Conservation (phyloP, 92 coral and sea anemone genomes). For the Chrysogorgia sp. region DNA sequence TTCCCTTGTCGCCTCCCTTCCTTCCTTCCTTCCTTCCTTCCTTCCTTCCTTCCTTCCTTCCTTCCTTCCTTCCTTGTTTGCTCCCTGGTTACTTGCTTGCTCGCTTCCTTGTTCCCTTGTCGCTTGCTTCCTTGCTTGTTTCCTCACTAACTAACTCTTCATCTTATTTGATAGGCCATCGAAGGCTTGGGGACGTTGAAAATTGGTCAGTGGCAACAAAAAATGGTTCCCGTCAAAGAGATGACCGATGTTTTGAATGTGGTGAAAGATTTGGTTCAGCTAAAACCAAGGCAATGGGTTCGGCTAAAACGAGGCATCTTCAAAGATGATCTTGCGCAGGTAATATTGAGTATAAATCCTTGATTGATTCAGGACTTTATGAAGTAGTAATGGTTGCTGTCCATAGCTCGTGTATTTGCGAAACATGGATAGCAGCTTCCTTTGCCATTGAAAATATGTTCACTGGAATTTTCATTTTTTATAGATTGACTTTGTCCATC, state of each 20-base stretch:
- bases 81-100: too few relatives aligned
- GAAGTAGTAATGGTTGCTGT: background rate
- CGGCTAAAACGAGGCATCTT: constrained; percentile 94
- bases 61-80: background rate
- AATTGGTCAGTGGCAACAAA: constrained; percentile 91
- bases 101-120: background rate
- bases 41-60: background rate
- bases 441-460: too few relatives aligned
- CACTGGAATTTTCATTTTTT: background rate
- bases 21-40: constrained; percentile 9
- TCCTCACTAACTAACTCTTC: background rate
- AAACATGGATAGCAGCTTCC: background rate
- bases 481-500: constrained; percentile 93
- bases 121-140: background rate
- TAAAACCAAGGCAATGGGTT: constrained; percentile 97
- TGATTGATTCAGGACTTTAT: too few relatives aligned
- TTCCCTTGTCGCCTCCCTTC: background rate
- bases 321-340: constrained; percentile 99
- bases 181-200: constrained; percentile 96
- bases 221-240: constrained; percentile 97
- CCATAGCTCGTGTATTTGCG: background rate
- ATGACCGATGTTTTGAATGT: constrained; percentile 99
- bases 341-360: too few relatives aligned
- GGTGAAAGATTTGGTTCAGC: constrained; percentile 88
- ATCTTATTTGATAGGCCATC: constrained; percentile 67